Conservation (phyloP, 2,797 vertebrate genomes). For the Sciurus carolinensis region DNA sequence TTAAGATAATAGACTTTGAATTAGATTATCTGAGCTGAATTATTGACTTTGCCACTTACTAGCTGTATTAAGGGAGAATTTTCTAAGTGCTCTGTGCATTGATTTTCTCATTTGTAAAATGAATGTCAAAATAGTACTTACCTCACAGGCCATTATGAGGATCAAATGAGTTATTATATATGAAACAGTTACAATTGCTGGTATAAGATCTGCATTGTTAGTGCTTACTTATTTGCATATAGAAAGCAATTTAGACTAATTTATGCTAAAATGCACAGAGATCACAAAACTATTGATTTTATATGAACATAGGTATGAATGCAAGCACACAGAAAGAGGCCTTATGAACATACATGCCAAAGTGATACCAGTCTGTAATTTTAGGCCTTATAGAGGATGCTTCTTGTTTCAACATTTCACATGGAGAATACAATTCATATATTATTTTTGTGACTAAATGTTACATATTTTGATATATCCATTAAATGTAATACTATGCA, state of each 20-base stretch:
- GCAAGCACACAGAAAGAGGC: background rate
- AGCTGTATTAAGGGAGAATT: background rate
- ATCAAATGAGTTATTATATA: background rate
- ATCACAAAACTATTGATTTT: background rate
- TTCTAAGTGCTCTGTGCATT: background rate
- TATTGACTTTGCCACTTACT: background rate
- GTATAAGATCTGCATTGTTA: background rate
- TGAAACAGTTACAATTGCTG: background rate
- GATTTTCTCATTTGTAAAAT: slow-evolving; percentile 22
- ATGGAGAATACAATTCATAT: background rate
- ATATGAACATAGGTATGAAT: background rate
- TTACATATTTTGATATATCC: background rate
- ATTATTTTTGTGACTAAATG: slow-evolving; percentile 12
- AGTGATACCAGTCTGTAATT: background rate
- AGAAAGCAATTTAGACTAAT: background rate
- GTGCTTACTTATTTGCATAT: background rate
- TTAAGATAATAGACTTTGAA: background rate
- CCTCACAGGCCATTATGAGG: background rate
- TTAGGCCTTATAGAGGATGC: background rate
- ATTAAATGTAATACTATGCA: background rate
- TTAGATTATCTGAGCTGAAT: background rate
- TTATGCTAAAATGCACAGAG: background rate
- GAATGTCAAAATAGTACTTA: slow-evolving; percentile 59
- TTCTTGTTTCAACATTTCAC: background rate
- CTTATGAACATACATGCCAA: background rate